Percentiles rank a stretch among this genome's conserved stretches.
These are phyloP conservation scores for Apodemia duryi DNA, from an alignment of 2,888 invertebrate species.

Conservation along the genomic window DNA sequence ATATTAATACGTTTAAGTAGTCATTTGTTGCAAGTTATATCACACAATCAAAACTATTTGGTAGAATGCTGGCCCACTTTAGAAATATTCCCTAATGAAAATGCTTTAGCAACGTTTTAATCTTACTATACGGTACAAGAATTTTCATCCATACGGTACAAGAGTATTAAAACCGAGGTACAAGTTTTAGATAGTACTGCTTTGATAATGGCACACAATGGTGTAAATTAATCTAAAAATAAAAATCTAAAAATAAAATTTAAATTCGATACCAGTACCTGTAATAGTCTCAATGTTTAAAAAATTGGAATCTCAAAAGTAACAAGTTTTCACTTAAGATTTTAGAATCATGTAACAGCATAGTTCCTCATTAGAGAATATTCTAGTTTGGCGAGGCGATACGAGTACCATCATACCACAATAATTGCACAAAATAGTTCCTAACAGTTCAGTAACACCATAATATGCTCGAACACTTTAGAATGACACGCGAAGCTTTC, in stretches of 20 bases:
- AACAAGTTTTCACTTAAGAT: not conserved
- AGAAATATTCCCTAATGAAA: constrained; percentile 1
- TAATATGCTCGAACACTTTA: constrained; percentile 42
- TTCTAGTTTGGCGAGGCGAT: constrained; percentile 19
- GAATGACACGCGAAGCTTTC: constrained; percentile 45
- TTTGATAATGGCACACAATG: not conserved
- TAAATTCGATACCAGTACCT: not conserved
- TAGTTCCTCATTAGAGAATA: constrained; percentile 17
- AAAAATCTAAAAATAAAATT: not conserved
- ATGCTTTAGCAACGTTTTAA: not conserved
- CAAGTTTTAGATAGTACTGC: not conserved
- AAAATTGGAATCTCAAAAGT: not conserved
- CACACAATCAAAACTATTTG: constrained; percentile 11
- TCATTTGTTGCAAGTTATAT: not conserved
- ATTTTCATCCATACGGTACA: not conserved
- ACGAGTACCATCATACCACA: constrained; percentile 21
- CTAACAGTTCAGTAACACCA: constrained; percentile 43
- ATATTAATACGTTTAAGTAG: too few relatives aligned
- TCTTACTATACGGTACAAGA: constrained; percentile 1
- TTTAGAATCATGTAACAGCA: not conserved
- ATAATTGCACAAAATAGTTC: constrained; percentile 31
- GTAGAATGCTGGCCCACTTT: not conserved
- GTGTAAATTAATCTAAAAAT: not conserved
- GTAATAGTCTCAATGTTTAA: not conserved
- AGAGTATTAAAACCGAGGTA: not conserved